These are phyloP conservation scores for Mamestra brassicae DNA, from an alignment of 2,888 invertebrate species.

Conservation along the genomic window DNA sequence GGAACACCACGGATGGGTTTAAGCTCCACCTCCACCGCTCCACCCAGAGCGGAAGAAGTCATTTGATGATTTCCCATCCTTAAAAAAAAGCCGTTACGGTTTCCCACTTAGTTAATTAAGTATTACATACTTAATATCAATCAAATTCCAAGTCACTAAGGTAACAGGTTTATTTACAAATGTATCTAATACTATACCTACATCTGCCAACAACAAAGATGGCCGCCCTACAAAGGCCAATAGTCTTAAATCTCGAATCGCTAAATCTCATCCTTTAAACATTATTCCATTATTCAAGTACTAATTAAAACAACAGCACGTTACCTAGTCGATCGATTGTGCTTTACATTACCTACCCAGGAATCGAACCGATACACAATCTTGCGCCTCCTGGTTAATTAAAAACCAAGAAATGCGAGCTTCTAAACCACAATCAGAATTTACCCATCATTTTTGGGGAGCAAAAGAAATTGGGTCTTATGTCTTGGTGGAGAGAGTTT, in stretches of 20 bases:
- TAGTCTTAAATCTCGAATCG: slow-evolving; percentile 28
- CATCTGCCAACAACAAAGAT: slow-evolving; percentile 15
- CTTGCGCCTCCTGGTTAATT: slow-evolving; percentile 63
- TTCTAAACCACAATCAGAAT: slow-evolving; percentile 51
- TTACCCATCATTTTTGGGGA: slow-evolving; percentile 24
- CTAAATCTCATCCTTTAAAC: slow-evolving; percentile 40
- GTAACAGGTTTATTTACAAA: not conserved
- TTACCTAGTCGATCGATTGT: slow-evolving; percentile 60
- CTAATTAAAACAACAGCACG: slow-evolving; percentile 67
- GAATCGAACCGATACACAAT: slow-evolving; percentile 65
- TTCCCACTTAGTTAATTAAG: too few relatives aligned
- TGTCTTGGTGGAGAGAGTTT: rapidly evolving
- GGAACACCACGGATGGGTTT: too few relatives aligned
- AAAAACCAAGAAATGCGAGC: slow-evolving; percentile 59
- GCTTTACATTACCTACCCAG: slow-evolving; percentile 59
- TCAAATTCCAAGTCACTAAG: too few relatives aligned
- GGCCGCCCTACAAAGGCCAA: slow-evolving; percentile 11
- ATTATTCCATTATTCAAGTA: slow-evolving; percentile 62
- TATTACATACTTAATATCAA: not conserved
- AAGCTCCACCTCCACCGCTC: too few relatives aligned
- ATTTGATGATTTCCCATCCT: too few relatives aligned
- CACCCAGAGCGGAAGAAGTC: too few relatives aligned
- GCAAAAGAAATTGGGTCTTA: slow-evolving; percentile 24
- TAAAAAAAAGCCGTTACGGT: too few relatives aligned
- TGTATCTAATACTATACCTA: not conserved